Base-by-base conservation (phyloP, 2,113 vertebrate species). In the Indri indri region DNA sequence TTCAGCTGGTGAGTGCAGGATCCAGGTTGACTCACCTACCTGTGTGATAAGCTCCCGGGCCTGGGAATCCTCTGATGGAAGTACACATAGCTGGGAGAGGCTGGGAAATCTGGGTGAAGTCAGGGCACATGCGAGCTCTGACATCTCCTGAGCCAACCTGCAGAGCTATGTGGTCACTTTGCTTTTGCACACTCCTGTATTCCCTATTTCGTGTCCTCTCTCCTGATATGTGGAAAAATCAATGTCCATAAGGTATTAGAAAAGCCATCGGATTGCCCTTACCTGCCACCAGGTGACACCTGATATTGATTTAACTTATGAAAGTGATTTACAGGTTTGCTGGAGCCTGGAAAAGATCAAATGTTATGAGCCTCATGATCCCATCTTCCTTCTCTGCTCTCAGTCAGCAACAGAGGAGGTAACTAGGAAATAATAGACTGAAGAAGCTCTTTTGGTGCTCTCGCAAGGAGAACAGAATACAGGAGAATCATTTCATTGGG, bases 221-320 rank as follows among this genome's bases (percentile, higher is more conserved):
- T 94, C 79, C 70, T 85, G 90, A 82, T 93, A 84, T 82, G 96
- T 96, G 94, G 97, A 63, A 95, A 98, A 97, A 95, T 98, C 96
- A 96, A 97, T 97, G 90, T 73, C 88, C 95, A 77, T 66, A 86
- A 94, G 83, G 96, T 96, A 97, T 98, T 97, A 97, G 95, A 97
- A 97, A 95, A 98, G 93, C 94, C 96, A 98, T 97, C 25, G 34
- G 94, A 93, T 97, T 96, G 97, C 97, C 97, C 97, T 97, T 94
- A 97, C 98, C 97, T 98, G 97, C 91, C 95, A 97, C 87, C 96
- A 97, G 97, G 96, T 97, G 97, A 98, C 98, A 98, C 77, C 94
- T 95, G 76, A 85, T 98, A 98, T 97, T 97, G 97, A 98, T 96
- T 97, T 95, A 96, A 96, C 94, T 95, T 97, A 97, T 97, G 97